phyloP scores from a whole-genome alignment of 1,140 invertebrate species.

The Trichonephila clavipes region DNA sequence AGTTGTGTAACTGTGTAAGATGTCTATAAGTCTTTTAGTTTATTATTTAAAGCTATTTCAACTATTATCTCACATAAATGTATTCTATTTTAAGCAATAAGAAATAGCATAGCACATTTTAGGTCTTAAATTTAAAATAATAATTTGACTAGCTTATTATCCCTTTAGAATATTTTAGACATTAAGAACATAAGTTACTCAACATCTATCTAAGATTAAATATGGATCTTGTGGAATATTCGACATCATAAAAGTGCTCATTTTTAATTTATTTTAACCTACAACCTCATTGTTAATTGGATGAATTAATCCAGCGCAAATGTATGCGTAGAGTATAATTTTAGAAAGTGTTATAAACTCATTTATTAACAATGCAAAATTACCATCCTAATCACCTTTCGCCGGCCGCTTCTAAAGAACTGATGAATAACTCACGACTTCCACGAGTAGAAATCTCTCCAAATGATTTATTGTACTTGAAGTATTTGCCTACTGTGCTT shows the following conservation, averaged over 20 bases:
- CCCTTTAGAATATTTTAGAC: no score
- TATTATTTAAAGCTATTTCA: no score
- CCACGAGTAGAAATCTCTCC: neutral
- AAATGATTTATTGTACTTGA: slow-evolving; percentile 1
- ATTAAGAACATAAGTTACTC: no score
- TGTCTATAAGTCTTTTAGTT: no score
- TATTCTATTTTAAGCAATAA: no score
- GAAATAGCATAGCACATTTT: no score
- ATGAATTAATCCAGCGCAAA: neutral
- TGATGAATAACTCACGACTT: slow-evolving; percentile 22
- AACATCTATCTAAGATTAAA: no score
- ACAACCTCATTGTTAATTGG: neutral
- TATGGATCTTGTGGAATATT: neutral
- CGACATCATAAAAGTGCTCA: neutral
- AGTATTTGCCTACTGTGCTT: neutral
- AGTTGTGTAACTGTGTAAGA: no score
- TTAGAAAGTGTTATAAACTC: neutral
- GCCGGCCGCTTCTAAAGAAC: neutral
- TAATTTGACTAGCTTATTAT: no score
- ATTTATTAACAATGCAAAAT: slow-evolving; percentile 24
- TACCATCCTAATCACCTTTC: neutral
- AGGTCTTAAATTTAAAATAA: no score
- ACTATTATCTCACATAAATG: no score
- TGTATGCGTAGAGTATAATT: neutral
- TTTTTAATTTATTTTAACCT: neutral